A percentile compares a stretch with the other conserved stretches of the same genome.
Evolutionary conservation across 2,797 vertebrate genomes (phyloP).

Genomic region (Labroides dimidiatus): DNA sequence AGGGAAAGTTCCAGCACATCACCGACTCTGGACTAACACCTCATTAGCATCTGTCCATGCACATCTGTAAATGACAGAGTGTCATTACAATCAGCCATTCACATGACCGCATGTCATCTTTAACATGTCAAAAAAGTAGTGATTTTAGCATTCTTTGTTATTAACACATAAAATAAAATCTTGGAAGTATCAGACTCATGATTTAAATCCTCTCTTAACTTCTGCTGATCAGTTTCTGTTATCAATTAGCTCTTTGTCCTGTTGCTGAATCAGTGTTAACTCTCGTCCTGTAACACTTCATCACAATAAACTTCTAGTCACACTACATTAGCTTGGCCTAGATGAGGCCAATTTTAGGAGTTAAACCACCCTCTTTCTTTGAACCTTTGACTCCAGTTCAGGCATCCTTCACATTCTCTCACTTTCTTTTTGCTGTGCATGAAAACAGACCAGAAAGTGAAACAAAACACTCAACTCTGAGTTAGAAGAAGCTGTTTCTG

Average conservation of each 20-base stretch:
- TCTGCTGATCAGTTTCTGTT: slow-evolving; percentile 36
- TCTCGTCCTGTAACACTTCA: slow-evolving; percentile 72
- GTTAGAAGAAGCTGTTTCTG: slow-evolving; percentile 42
- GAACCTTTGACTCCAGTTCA: slow-evolving; percentile 60
- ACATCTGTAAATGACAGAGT: slow-evolving; percentile 46
- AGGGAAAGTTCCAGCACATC: slow-evolving; percentile 51
- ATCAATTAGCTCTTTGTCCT: slow-evolving; percentile 44
- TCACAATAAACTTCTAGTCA: slow-evolving; percentile 69
- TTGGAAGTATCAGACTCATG: neutral
- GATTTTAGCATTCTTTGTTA: neutral
- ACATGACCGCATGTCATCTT: slow-evolving; percentile 24
- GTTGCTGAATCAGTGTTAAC: slow-evolving; percentile 52
- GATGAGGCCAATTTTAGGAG: slow-evolving; percentile 60
- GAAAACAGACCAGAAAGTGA: slow-evolving; percentile 43
- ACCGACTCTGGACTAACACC: slow-evolving; percentile 53
- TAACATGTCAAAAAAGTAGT: neutral
- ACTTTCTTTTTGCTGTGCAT: slow-evolving; percentile 24
- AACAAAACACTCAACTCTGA: slow-evolving; percentile 29
- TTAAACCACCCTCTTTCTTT: slow-evolving; percentile 49
- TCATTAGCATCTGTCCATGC: slow-evolving; percentile 55
- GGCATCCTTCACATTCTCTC: slow-evolving; percentile 52
- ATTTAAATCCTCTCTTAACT: slow-evolving; percentile 19
- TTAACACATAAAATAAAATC: slow-evolving; percentile 1
- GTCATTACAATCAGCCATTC: slow-evolving; percentile 16
- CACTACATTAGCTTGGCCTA: slow-evolving; percentile 64